phyloP scores from a whole-genome alignment of 2,888 invertebrate genomes.

The Brachynemurus nebulosus region DNA sequence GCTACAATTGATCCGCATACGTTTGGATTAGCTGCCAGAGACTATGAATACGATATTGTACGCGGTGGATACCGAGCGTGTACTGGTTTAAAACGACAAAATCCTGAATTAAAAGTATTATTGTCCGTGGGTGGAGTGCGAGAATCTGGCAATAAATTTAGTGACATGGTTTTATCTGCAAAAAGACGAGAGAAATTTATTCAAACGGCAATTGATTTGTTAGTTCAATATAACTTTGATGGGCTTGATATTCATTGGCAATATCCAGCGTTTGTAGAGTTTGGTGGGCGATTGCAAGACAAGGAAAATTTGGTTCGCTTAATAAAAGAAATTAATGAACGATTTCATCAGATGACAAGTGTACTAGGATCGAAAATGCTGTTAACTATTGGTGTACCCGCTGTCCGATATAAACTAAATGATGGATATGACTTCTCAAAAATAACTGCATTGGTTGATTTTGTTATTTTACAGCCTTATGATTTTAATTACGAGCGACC shows the following conservation, averaged over 20 bases:
- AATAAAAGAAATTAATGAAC: slow-evolving; percentile 45
- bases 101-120: slow-evolving; percentile 52
- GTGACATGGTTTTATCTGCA: slow-evolving; percentile 44
- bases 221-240: slow-evolving; percentile 59
- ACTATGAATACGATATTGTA: slow-evolving; percentile 55
- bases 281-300: slow-evolving; percentile 33
- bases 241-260: slow-evolving; percentile 73
- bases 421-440: slow-evolving; percentile 49
- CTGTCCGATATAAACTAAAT: slow-evolving; percentile 46
- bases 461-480: slow-evolving; percentile 55
- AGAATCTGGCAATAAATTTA: slow-evolving; percentile 46
- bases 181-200: slow-evolving; percentile 43
- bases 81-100: slow-evolving; percentile 48
- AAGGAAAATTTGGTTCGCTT: slow-evolving; percentile 40
- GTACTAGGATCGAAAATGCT: no score
- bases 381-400: slow-evolving; percentile 43
- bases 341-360: slow-evolving; percentile 41
- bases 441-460: slow-evolving; percentile 46
- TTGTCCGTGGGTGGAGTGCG: slow-evolving; percentile 58
- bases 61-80: slow-evolving; percentile 62
- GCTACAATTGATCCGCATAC: slow-evolving; percentile 54
- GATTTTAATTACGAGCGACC: slow-evolving; percentile 36
- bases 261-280: slow-evolving; percentile 44
- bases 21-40: slow-evolving; percentile 44
- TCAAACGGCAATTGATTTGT: slow-evolving; percentile 45